Percentiles rank a stretch among this genome's conserved stretches.
phyloP scores from a whole-genome alignment of 2,113 vertebrate species.

The Monarcha castaneiventris region DNA sequence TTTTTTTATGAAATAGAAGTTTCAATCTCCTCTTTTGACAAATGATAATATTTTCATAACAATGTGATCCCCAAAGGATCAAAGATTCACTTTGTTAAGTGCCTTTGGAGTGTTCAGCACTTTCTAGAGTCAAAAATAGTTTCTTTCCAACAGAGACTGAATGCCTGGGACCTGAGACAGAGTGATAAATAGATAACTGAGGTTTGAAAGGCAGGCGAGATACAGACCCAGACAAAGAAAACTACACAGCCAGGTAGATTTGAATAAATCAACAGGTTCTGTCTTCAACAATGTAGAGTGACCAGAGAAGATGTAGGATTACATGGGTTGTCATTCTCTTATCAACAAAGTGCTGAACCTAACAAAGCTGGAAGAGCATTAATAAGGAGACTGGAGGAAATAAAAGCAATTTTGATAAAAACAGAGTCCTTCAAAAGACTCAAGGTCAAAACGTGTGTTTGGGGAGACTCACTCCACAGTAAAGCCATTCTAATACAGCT shows the following conservation, averaged over 20 bases:
- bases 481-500: neutral
- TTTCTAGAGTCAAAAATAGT: neutral
- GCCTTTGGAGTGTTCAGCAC: neutral
- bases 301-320: neutral
- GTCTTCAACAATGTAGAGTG: neutral
- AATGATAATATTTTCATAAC: neutral
- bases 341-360: neutral
- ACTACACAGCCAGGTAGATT: neutral
- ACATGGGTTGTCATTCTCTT: neutral
- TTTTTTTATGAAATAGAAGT: neutral
- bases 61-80: neutral
- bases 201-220: neutral
- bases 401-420: neutral
- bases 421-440: neutral
- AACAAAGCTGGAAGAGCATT: neutral
- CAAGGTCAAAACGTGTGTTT: neutral
- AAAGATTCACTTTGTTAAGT: neutral
- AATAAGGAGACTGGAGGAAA: neutral
- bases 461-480: neutral
- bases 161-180: neutral
- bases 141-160: neutral
- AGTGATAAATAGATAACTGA: neutral
- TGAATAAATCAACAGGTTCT: slow-evolving; percentile 1
- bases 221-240: neutral
- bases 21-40: neutral